Evolutionary conservation across 2,888 invertebrate species (phyloP).

Genomic region (Trachelus iudaicus): DNA sequence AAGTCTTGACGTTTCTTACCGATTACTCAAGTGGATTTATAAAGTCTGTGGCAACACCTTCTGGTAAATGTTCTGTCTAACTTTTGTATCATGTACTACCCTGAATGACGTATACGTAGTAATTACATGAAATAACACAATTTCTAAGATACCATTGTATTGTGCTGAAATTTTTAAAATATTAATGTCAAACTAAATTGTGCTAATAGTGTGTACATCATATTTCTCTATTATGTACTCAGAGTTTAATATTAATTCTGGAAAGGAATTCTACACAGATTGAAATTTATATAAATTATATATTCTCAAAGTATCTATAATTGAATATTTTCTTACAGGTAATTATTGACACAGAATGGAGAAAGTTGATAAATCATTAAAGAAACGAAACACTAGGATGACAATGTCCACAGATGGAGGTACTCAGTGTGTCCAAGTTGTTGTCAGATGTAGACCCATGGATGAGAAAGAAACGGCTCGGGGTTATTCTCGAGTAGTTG

Average conservation of each 20-base stretch:
- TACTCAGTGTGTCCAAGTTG: slow-evolving; percentile 89
- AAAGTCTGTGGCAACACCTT: neutral
- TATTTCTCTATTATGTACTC: neutral
- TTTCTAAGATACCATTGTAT: neutral
- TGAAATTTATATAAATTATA: neutral
- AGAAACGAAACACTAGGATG: slow-evolving; percentile 42
- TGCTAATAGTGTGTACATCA: neutral
- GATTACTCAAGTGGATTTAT: neutral
- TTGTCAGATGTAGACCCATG: slow-evolving; percentile 96
- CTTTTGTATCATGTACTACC: neutral
- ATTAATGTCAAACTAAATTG: neutral
- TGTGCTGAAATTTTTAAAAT: neutral
- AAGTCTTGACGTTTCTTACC: neutral
- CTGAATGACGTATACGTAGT: neutral
- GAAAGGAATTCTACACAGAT: no score
- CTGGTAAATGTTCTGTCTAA: neutral
- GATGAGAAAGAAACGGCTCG: slow-evolving; percentile 84
- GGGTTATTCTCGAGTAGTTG: slow-evolving; percentile 83
- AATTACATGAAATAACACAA: neutral
- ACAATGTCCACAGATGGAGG: slow-evolving; percentile 37
- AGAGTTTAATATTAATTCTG: neutral
- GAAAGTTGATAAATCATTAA: slow-evolving; percentile 40
- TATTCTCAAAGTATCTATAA: neutral
- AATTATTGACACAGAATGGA: slow-evolving; percentile 34
- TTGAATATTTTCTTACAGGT: neutral